Percentiles rank a stretch among this genome's conserved stretches.
Conservation (phyloP, 2,888 invertebrate genomes). For the Plebejus argus region DNA sequence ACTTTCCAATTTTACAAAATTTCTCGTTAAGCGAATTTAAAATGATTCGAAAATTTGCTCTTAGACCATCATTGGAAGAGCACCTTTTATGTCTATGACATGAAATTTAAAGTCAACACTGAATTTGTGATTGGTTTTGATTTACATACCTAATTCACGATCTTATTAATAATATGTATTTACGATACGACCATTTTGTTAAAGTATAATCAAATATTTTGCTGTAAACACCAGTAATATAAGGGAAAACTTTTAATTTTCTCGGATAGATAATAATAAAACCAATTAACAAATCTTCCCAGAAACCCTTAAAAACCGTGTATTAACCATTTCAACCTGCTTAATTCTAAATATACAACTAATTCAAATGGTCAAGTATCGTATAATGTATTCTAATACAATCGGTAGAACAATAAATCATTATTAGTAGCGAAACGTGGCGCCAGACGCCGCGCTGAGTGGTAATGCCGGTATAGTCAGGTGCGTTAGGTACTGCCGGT, state of each 20-base stretch:
- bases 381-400: conserved; percentile 44
- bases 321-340: neutral
- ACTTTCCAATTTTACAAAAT: conserved; percentile 44
- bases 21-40: neutral
- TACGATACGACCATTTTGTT: too few species aligned
- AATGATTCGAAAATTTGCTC: neutral
- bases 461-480: neutral
- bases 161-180: too few species aligned
- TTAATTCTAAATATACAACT: conserved; percentile 36
- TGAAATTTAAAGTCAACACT: too few species aligned
- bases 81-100: neutral
- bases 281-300: too few species aligned
- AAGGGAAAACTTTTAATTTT: too few species aligned
- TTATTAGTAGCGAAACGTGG: conserved; percentile 46
- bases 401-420: conserved; percentile 41
- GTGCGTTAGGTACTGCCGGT: too few species aligned
- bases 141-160: too few species aligned
- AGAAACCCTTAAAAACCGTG: neutral
- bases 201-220: too few species aligned
- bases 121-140: too few species aligned
- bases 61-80: neutral
- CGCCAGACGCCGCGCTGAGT: conserved; percentile 44
- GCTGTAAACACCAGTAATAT: too few species aligned
- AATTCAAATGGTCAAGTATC: conserved; percentile 13
- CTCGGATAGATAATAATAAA: too few species aligned